These are phyloP conservation scores for Tachysurus fulvidraco DNA, from an alignment of 2,113 vertebrate genomes.

Conservation along the genomic window DNA sequence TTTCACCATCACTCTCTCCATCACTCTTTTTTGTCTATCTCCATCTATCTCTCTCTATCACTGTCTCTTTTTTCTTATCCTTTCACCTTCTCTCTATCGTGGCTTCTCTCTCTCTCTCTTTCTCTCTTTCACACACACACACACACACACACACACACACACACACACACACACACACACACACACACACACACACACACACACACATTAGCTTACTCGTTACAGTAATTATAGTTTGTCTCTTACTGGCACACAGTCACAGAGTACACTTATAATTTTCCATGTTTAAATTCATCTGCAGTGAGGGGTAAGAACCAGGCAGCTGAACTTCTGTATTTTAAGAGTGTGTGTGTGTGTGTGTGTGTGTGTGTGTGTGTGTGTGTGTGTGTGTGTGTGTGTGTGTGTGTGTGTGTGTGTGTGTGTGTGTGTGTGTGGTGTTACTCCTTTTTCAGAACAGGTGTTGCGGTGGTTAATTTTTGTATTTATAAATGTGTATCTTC, in stretches of 20 bases:
- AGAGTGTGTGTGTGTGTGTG: constrained; percentile 14
- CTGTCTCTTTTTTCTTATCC: neutral
- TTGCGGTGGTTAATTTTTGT: neutral
- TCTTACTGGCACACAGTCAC: constrained; percentile 23
- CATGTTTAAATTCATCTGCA: neutral
- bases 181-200: neutral
- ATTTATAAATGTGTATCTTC: neutral
- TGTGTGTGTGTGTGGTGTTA: neutral
- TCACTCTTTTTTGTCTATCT: neutral
- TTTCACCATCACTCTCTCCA: neutral
- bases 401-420: constrained; percentile 19
- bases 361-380: constrained; percentile 12
- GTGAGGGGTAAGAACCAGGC: neutral
- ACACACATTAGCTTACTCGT: constrained; percentile 8
- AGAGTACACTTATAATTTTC: neutral
- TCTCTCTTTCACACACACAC: constrained; percentile 6
- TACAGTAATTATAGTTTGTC: constrained; percentile 26
- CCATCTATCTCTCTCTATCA: neutral
- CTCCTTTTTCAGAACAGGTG: neutral
- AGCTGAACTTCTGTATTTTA: constrained; percentile 3
- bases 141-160: neutral
- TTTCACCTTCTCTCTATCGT: neutral
- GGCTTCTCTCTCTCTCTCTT: neutral
- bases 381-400: neutral
- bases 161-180: neutral